A percentile compares a stretch with the other conserved stretches of the same genome.
These are phyloP conservation scores for Nebria salina DNA, from an alignment of 2,888 invertebrate genomes.

Conservation along the genomic window DNA sequence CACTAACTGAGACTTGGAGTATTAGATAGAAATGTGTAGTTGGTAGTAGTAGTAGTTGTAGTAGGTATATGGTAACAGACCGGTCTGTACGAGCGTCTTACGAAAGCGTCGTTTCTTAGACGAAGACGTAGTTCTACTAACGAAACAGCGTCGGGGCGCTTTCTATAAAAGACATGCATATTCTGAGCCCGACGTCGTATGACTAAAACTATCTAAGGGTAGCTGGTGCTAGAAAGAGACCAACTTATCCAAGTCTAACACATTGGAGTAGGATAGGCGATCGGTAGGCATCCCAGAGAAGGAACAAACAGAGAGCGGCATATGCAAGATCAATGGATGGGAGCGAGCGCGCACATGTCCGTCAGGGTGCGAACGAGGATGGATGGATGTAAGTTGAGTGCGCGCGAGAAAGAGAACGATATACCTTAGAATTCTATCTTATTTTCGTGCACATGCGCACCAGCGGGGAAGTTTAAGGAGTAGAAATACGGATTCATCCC, in stretches of 20 bases:
- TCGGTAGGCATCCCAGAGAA: conserved; percentile 56
- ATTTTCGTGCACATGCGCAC: conserved; percentile 58
- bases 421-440: conserved; percentile 63
- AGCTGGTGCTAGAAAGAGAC: conserved; percentile 56
- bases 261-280: conserved; percentile 55
- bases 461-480: conserved; percentile 59
- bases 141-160: conserved; percentile 59
- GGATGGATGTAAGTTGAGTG: conserved; percentile 9
- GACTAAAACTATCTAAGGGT: conserved; percentile 62
- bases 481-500: conserved; percentile 56
- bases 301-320: conserved; percentile 43
- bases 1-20: no score
- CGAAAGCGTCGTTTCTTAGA: conserved; percentile 25
- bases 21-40: no score
- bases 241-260: conserved; percentile 57
- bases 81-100: background rate
- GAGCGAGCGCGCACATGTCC: conserved; percentile 54
- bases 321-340: conserved; percentile 58
- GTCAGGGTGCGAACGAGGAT: conserved; percentile 37
- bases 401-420: conserved; percentile 55
- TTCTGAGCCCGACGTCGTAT: conserved; percentile 56
- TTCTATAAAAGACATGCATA: conserved; percentile 60
- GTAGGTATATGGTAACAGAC: background rate
- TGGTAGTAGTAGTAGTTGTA: no score
- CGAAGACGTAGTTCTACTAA: conserved; percentile 40